Conservation (phyloP, 2,888 invertebrate species). For the Agrilus biguttatus region DNA sequence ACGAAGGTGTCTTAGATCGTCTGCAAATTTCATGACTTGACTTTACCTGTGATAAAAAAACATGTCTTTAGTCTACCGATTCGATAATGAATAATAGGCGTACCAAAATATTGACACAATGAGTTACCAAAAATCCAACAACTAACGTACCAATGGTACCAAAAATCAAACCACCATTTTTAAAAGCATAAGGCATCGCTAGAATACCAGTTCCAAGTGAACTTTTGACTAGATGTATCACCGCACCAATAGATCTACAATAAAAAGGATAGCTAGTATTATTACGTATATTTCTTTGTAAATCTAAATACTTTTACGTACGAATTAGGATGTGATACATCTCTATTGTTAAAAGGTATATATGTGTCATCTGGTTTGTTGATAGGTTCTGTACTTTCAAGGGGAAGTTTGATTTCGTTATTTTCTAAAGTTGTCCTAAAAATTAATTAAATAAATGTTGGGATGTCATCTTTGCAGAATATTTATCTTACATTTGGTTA, state of each 20-base stretch:
- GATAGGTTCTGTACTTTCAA: constrained; percentile 15
- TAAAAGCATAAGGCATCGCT: constrained; percentile 91
- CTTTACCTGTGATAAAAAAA: constrained; percentile 43
- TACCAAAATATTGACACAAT: constrained; percentile 87
- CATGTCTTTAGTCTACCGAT: neutral
- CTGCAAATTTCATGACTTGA: constrained; percentile 63
- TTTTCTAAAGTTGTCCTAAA: constrained; percentile 19
- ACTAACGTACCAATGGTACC: constrained; percentile 73
- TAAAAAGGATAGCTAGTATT: neutral
- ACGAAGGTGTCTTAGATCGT: constrained; percentile 50
- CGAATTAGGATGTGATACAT: constrained; percentile 52
- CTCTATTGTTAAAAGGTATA: constrained; percentile 57
- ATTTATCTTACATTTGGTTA: too few species aligned
- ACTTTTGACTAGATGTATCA: constrained; percentile 85
- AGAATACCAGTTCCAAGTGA: constrained; percentile 91
- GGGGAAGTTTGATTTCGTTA: constrained; percentile 18
- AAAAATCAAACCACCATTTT: constrained; percentile 73
- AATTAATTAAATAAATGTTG: neutral
- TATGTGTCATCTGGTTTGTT: constrained; percentile 32
- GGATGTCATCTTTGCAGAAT: too few species aligned
- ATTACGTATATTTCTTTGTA: too few species aligned
- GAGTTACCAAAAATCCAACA: constrained; percentile 78
- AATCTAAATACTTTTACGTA: constrained; percentile 28
- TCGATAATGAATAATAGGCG: constrained; percentile 21
- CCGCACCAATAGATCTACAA: constrained; percentile 63